A percentile compares a stretch with the other conserved stretches of the same genome.
phyloP scores from a whole-genome alignment of 2,888 invertebrate species.

The Tenthredo amoena region DNA sequence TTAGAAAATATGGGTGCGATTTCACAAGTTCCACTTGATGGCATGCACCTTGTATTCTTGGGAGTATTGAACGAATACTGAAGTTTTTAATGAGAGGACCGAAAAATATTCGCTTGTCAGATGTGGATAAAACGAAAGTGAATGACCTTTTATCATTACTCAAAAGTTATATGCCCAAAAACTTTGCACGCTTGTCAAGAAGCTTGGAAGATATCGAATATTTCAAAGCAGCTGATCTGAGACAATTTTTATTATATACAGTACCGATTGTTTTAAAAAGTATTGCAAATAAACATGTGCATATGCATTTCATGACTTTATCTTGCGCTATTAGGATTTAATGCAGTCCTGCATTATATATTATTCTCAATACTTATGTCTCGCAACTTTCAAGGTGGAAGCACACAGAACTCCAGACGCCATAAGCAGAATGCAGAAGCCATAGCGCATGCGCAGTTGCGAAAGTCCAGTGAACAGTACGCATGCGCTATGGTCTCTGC shows the following conservation, averaged over 20 bases:
- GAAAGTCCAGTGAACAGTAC: too few species aligned
- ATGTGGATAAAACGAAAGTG: not conserved
- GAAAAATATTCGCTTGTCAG: conserved; percentile 8
- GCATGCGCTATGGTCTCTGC: too few species aligned
- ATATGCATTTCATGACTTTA: conserved; percentile 5
- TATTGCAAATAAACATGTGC: conserved; percentile 11
- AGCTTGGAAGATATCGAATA: conserved; percentile 56
- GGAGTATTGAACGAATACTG: conserved; percentile 57
- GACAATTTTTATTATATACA: conserved; percentile 59
- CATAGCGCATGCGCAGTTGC: too few species aligned
- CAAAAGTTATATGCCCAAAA: conserved; percentile 51
- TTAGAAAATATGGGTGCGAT: conserved; percentile 56
- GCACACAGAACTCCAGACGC: too few species aligned
- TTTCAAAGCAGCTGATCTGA: conserved; percentile 59
- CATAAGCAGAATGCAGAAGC: too few species aligned
- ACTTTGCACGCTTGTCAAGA: conserved; percentile 59
- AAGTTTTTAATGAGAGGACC: conserved; percentile 31
- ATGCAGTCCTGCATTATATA: not conserved
- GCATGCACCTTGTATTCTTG: conserved; percentile 57
- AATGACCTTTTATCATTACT: conserved; percentile 16
- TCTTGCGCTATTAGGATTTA: conserved; percentile 6
- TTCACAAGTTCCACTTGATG: conserved; percentile 21
- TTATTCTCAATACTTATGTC: not conserved
- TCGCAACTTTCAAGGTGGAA: not conserved
- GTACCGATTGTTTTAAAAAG: not conserved